phyloP scores from a whole-genome alignment of 2,888 invertebrate species.

The Pseudococcus jackbeardsleyi region DNA sequence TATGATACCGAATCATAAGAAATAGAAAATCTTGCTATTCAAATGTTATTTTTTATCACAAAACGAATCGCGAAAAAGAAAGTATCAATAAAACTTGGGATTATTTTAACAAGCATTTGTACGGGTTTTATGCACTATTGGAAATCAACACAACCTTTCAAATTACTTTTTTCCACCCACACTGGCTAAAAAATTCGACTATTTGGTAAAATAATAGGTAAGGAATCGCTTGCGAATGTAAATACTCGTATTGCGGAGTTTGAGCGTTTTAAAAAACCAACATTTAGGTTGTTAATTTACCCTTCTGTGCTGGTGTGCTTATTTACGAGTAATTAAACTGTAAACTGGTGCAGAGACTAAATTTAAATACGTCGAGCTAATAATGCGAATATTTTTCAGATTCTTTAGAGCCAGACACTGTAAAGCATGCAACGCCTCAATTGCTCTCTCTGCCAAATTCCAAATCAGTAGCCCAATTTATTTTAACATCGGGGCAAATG shows the following conservation, averaged over 20 bases:
- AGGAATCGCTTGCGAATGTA: neutral
- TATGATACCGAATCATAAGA: neutral
- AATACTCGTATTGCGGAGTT: neutral
- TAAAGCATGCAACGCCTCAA: constrained; percentile 65
- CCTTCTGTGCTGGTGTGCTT: neutral
- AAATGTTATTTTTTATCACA: neutral
- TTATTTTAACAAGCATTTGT: constrained; percentile 10
- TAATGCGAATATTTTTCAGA: constrained; percentile 43
- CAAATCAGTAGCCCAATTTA: constrained; percentile 89
- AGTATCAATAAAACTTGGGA: neutral
- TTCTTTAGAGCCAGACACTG: constrained; percentile 51
- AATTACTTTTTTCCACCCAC: neutral
- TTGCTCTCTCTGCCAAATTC: constrained; percentile 71
- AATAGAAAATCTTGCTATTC: neutral
- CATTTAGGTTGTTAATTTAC: neutral
- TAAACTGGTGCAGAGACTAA: neutral
- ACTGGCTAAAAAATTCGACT: neutral
- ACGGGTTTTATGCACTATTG: neutral
- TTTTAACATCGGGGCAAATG: constrained; percentile 90
- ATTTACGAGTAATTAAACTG: neutral
- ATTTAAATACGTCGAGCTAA: neutral
- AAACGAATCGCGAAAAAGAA: neutral
- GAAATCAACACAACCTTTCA: neutral
- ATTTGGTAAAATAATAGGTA: neutral
- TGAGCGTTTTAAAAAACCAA: neutral